Evolutionary conservation across 2,888 invertebrate species (phyloP).

Genomic region (Lasiommata megera): DNA sequence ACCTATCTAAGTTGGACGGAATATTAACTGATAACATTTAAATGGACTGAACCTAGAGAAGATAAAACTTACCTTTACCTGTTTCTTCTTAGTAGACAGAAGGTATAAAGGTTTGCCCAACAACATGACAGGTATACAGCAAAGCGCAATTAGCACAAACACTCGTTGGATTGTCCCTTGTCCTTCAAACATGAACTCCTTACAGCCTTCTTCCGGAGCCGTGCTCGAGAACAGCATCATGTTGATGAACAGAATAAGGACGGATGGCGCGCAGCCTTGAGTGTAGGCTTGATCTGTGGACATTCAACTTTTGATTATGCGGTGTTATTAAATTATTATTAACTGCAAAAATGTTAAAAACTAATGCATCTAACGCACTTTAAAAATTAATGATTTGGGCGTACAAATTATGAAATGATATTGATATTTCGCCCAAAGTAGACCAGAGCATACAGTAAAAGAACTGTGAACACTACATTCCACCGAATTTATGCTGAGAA

Average conservation of each 20-base stretch:
- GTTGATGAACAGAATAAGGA: conserved; percentile 98
- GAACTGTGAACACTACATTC: too few relatives aligned
- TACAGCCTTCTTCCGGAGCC: conserved; percentile 68
- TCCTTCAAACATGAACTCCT: conserved; percentile 85
- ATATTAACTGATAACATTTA: too few relatives aligned
- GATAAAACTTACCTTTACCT: conserved; percentile 53
- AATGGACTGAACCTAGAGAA: background rate
- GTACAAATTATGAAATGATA: too few relatives aligned
- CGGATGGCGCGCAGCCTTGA: conserved; percentile 93
- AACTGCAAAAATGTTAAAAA: too few relatives aligned
- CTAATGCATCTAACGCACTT: too few relatives aligned
- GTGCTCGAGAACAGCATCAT: conserved; percentile 95
- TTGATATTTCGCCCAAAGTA: too few relatives aligned
- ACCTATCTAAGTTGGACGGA: too few relatives aligned
- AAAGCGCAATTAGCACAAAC: conserved; percentile 88
- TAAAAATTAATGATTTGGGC: too few relatives aligned
- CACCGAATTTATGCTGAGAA: too few relatives aligned
- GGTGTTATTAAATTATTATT: too few relatives aligned
- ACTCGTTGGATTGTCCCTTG: conserved; percentile 88
- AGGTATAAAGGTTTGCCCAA: conserved; percentile 94
- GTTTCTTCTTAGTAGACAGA: conserved; percentile 67
- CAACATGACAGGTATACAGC: conserved; percentile 97
- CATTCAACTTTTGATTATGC: background rate
- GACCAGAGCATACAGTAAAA: too few relatives aligned
- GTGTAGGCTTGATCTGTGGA: conserved; percentile 58